A percentile compares a stretch with the other conserved stretches of the same genome.
phyloP scores from a whole-genome alignment of 2,797 vertebrate genomes.

The Calcarius lapponicus region DNA sequence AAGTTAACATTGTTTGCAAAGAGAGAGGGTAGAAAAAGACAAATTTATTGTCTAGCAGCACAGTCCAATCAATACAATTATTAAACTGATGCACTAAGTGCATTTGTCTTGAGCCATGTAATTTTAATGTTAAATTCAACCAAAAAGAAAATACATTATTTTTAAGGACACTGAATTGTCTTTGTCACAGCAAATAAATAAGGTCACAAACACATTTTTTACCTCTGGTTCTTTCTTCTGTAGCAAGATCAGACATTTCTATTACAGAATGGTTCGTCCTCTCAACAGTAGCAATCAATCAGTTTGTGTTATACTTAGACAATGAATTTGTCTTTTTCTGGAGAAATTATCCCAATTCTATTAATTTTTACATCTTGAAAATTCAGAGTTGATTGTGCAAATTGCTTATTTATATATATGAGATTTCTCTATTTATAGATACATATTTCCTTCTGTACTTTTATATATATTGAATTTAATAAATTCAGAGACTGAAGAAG shows the following conservation, averaged over 20 bases:
- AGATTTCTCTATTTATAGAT: background rate
- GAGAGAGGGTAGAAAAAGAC: background rate
- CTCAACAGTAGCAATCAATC: background rate
- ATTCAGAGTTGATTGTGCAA: background rate
- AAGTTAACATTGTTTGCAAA: background rate
- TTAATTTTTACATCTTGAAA: background rate
- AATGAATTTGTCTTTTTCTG: background rate
- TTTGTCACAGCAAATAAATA: conserved; percentile 32
- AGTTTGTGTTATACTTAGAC: background rate
- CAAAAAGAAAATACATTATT: background rate
- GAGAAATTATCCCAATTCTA: background rate
- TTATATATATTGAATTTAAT: background rate
- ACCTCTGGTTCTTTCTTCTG: background rate
- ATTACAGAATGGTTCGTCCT: background rate
- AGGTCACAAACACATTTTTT: background rate
- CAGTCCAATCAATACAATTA: background rate
- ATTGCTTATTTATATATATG: background rate
- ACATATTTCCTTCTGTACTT: background rate
- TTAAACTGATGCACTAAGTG: background rate
- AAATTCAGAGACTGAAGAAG: background rate
- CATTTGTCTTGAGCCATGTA: background rate
- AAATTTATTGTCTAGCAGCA: background rate
- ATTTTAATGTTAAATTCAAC: conserved; percentile 24
- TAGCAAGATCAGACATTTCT: background rate
- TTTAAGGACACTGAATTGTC: conserved; percentile 5